These are phyloP conservation scores for Scaptomyza parva DNA, from an alignment of 2,888 invertebrate species.

Conservation along the genomic window DNA sequence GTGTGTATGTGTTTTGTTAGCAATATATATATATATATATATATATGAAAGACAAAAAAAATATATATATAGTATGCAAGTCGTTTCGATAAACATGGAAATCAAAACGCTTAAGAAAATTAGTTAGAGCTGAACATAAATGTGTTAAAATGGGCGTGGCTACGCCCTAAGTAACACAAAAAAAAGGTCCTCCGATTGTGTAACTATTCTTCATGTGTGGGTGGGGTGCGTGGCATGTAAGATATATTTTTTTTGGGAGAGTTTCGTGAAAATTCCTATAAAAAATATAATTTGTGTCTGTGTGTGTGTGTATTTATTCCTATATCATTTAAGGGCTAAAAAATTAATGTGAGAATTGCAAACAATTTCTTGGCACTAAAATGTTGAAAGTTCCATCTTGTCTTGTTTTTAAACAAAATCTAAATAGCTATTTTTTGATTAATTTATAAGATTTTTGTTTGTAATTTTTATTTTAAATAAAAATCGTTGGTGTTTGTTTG, in stretches of 20 bases:
- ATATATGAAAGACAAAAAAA: constrained; percentile 52
- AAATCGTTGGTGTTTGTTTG: constrained; percentile 46
- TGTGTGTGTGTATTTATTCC: constrained; percentile 26
- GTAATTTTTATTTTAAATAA: constrained; percentile 70
- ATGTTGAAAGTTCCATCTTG: constrained; percentile 25
- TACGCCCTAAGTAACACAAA: constrained; percentile 24
- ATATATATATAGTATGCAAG: constrained; percentile 50
- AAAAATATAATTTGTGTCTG: constrained; percentile 66
- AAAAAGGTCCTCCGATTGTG: constrained; percentile 17
- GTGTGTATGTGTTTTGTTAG: too few relatives aligned
- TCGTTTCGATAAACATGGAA: constrained; percentile 42
- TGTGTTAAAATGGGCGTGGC: constrained; percentile 22
- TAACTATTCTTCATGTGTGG: constrained; percentile 20
- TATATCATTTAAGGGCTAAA: constrained; percentile 50
- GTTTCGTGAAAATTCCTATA: constrained; percentile 61
- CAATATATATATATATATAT: too few relatives aligned
- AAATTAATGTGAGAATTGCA: constrained; percentile 47
- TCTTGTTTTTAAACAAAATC: constrained; percentile 39
- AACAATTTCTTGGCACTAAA: constrained; percentile 72
- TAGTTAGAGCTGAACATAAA: constrained; percentile 30
- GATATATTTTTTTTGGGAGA: constrained; percentile 2
- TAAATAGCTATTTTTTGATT: constrained; percentile 45
- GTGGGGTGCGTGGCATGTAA: constrained; percentile 37
- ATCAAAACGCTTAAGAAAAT: constrained; percentile 3
- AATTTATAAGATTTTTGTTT: constrained; percentile 35